Evolutionary conservation across 2,113 vertebrate species (phyloP).

Genomic region (Oreotrochilus melanogaster): DNA sequence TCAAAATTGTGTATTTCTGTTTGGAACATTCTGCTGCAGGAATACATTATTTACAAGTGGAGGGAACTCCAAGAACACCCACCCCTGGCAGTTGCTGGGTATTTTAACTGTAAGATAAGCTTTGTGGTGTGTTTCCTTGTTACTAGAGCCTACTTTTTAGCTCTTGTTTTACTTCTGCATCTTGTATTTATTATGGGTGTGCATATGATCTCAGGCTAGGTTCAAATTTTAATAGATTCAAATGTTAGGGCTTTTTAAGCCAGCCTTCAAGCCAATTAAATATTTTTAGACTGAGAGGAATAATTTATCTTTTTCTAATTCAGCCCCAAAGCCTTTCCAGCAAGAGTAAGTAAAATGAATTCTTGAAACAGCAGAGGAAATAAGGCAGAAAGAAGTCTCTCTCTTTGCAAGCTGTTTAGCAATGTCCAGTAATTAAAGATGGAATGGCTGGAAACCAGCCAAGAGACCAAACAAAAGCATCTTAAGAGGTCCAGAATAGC

Average conservation of each 20-base stretch:
- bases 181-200: slow-evolving; percentile 9
- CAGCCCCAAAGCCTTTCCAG: neutral
- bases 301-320: neutral
- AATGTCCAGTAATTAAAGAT: slow-evolving; percentile 42
- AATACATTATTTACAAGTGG: slow-evolving; percentile 15
- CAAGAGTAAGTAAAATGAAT: slow-evolving; percentile 29
- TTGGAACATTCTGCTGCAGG: neutral
- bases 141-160: neutral
- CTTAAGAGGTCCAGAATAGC: neutral
- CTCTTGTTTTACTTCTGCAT: neutral
- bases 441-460: neutral
- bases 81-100: neutral
- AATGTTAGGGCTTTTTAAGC: slow-evolving; percentile 33
- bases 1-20: neutral
- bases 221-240: slow-evolving; percentile 58
- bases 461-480: slow-evolving; percentile 1
- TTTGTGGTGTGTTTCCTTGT: neutral
- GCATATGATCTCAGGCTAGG: slow-evolving; percentile 36
- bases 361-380: neutral
- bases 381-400: neutral
- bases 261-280: slow-evolving; percentile 50
- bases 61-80: neutral
- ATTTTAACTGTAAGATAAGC: neutral
- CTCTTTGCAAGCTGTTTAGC: slow-evolving; percentile 30
- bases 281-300: slow-evolving; percentile 47